Conservation (phyloP, 2,888 invertebrate species). For the Entomobrya proxima region DNA sequence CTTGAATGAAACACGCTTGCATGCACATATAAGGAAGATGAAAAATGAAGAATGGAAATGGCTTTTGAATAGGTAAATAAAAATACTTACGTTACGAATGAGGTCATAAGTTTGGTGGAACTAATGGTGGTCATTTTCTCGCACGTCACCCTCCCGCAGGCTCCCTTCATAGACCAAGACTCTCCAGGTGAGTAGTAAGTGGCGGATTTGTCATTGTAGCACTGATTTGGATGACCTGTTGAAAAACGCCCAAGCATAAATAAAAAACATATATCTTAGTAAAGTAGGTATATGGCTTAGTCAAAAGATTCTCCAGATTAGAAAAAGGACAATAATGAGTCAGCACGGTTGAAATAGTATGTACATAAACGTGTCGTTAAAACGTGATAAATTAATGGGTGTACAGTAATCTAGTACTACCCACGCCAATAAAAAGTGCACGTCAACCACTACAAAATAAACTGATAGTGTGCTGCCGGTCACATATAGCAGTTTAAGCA, state of each 20-base stretch:
- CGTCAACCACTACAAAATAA: background rate
- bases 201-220: slow-evolving; percentile 66
- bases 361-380: background rate
- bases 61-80: background rate
- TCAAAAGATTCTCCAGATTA: background rate
- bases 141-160: slow-evolving; percentile 72
- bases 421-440: background rate
- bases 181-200: slow-evolving; percentile 73
- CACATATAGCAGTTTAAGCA: background rate
- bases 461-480: background rate
- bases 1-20: no score
- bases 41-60: no score
- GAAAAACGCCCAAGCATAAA: slow-evolving; percentile 8
- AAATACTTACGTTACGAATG: slow-evolving; percentile 72
- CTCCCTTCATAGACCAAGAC: slow-evolving; percentile 71
- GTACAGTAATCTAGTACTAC: background rate
- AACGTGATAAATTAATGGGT: background rate
- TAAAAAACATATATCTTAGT: background rate
- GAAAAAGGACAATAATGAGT: slow-evolving; percentile 2
- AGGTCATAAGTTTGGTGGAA: slow-evolving; percentile 73
- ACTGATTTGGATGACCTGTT: slow-evolving; percentile 73
- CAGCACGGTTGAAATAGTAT: background rate
- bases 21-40: no score
- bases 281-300: background rate
- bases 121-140: slow-evolving; percentile 55